These are phyloP conservation scores for Phenganax stokvisi DNA, from an alignment of 92 coral and sea anemone species.

Conservation along the genomic window DNA sequence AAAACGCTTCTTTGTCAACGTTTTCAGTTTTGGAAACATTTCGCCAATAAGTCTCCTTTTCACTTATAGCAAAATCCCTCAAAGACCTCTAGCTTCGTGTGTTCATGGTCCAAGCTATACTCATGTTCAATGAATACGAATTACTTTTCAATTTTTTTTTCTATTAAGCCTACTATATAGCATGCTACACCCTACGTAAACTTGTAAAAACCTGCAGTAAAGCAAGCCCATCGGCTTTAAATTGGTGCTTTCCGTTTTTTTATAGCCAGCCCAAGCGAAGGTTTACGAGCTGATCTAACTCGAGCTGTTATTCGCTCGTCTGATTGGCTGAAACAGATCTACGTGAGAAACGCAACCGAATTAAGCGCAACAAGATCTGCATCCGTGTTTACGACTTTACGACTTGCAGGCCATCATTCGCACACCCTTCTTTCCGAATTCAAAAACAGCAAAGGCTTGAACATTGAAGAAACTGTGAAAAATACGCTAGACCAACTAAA, in stretches of 20 bases:
- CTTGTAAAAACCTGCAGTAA: not conserved
- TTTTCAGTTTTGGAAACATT: no score
- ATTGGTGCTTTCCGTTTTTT: not conserved
- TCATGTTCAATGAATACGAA: no score
- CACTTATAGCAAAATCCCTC: no score
- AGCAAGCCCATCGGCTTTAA: not conserved
- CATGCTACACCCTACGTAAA: no score
- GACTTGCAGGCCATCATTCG: no score
- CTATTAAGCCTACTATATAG: no score
- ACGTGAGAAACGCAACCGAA: conserved; percentile 30
- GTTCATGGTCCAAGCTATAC: no score
- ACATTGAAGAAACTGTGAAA: conserved; percentile 20
- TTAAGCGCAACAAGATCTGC: not conserved
- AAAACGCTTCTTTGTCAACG: no score
- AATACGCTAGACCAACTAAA: not conserved
- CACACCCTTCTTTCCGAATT: not conserved
- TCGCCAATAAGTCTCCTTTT: no score
- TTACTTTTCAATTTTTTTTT: no score
- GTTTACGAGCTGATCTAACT: conserved; percentile 55
- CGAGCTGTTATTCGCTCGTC: conserved; percentile 71
- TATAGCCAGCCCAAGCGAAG: not conserved
- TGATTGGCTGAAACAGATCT: conserved; percentile 60
- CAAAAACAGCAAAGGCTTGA: not conserved
- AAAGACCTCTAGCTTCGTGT: no score
- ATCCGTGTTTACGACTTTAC: no score